Conservation (phyloP, 2,113 vertebrate genomes). For the Chiloscyllium plagiosum region DNA sequence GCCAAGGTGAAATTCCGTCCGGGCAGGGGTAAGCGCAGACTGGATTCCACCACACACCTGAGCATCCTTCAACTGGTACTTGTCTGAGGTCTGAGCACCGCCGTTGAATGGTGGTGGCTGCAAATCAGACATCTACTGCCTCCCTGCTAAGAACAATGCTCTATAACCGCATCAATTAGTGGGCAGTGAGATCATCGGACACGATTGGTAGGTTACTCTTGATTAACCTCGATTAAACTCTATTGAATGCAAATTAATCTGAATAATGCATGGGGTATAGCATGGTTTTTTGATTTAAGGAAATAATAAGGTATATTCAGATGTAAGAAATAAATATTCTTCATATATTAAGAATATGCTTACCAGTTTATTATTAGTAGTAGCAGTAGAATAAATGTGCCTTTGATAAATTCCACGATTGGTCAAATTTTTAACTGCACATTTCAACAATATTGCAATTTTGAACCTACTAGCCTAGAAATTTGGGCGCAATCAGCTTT, state of each 20-base stretch:
- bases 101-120: too few species aligned
- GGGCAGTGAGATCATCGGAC: too few species aligned
- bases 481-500: neutral
- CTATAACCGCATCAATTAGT: neutral
- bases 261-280: neutral
- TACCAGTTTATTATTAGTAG: neutral
- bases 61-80: too few species aligned
- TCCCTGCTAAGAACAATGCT: too few species aligned
- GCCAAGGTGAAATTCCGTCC: too few species aligned
- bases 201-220: neutral
- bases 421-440: neutral
- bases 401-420: neutral
- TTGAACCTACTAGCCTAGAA: neutral
- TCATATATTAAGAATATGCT: neutral
- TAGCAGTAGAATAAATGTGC: neutral
- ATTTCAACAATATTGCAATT: neutral
- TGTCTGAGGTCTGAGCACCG: too few species aligned
- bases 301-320: neutral
- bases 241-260: neutral
- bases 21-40: too few species aligned
- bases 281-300: neutral
- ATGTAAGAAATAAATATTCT: neutral
- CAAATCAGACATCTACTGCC: too few species aligned
- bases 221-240: constrained; percentile 12
- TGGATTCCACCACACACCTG: too few species aligned